Percentiles rank a stretch among this genome's conserved stretches.
These are phyloP conservation scores for Phrynosoma blainvillii DNA, from an alignment of 2,113 vertebrate species.

Conservation along the genomic window DNA sequence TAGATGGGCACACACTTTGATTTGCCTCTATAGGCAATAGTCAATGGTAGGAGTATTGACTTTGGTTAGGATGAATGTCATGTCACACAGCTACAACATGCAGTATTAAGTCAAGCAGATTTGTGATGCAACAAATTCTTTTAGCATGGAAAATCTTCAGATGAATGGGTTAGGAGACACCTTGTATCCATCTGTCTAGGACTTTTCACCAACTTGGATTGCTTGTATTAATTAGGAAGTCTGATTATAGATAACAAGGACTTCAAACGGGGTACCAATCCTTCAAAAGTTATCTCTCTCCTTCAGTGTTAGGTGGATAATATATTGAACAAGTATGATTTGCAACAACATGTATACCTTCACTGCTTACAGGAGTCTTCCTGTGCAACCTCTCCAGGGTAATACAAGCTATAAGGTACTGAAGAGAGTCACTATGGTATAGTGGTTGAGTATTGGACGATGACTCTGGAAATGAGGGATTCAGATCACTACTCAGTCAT, in stretches of 20 bases:
- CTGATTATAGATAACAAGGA: not conserved
- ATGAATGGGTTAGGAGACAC: not conserved
- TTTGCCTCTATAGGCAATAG: not conserved
- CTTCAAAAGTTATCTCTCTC: not conserved
- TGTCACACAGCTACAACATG: not conserved
- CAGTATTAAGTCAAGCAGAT: too few species aligned
- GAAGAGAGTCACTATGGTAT: too few species aligned
- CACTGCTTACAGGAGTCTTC: too few species aligned
- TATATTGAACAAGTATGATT: too few species aligned
- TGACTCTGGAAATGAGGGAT: too few species aligned
- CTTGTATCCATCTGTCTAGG: not conserved
- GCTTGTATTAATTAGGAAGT: not conserved
- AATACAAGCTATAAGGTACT: too few species aligned
- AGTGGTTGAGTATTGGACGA: too few species aligned
- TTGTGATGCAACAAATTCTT: not conserved
- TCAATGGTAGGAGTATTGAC: not conserved
- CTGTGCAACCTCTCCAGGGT: too few species aligned
- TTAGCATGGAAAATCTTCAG: not conserved
- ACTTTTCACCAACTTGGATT: not conserved
- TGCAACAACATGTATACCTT: too few species aligned
- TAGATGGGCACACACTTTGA: not conserved
- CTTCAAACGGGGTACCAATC: not conserved
- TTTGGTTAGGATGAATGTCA: not conserved
- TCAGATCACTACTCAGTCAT: too few species aligned
- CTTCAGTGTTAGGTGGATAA: not conserved